Base-by-base conservation (phyloP, 2,113 vertebrate genomes). In the Gadus macrocephalus region DNA sequence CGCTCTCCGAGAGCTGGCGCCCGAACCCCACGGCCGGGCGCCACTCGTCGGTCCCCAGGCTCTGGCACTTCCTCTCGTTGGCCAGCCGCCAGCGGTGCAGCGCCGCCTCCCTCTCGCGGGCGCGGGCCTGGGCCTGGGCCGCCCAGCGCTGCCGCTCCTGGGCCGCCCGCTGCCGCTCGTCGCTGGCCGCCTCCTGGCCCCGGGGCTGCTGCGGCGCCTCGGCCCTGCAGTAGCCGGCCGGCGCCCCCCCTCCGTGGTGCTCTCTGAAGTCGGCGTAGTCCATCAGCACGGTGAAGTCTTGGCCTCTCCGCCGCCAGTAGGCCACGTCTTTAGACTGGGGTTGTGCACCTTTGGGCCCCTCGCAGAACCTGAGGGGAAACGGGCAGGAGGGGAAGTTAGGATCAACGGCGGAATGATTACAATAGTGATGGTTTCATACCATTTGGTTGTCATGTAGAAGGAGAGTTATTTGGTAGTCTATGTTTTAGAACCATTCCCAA, bases 251-350 rank as follows among this genome's bases (percentile, higher is more conserved):
- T 72, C 81, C 88, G 55, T 82, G 75, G 73, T 83, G 78, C 64
- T 94, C 92, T 31, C 86, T 88, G 63, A 76, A 90, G 78, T 92
- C 92, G 38, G 90, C 83, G 3, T 92, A 94, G 70, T 93, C 91
- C 83, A 93, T 69, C 15, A 94, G 79, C 67, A 90, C 87, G 31
- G 91, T 91, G 80, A 93, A 94, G 77, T 98, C 95, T 69, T 94
- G 96, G 35, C 94, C 95, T 87, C 90, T 92, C 89, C 95, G 93
- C 81, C 94, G 94, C 95, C 94, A 92, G 69, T 93, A 93, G 74
- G 91, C 81, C 2, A 95, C 92, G 65, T 95, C 91, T 85, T 91
- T 95, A 60, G 89, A 86, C 81, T 93, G 92, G 7, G 91, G 79
- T 84, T 92, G 85, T 56, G 81, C 87, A 82, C 91, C 87, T 83